A percentile compares a stretch with the other conserved stretches of the same genome.
Conservation (phyloP, 2,888 invertebrate species). For the Salpingus planirostris region DNA sequence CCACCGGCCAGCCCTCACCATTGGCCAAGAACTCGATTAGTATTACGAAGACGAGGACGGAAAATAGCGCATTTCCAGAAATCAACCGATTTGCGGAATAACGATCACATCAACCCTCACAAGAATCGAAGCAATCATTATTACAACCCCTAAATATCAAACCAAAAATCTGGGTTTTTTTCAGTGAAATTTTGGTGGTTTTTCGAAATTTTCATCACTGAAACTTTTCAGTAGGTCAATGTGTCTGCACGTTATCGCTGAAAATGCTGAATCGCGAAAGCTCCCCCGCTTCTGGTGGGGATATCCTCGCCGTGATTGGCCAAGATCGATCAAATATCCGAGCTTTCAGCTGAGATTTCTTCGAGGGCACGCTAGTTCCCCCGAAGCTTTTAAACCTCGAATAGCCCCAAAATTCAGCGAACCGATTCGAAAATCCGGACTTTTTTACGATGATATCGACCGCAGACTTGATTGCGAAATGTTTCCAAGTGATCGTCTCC, state of each 20-base stretch:
- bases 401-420: neutral
- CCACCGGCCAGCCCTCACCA: too few relatives aligned
- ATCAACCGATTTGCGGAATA: too few relatives aligned
- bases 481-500: constrained; percentile 16
- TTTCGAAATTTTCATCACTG: too few relatives aligned
- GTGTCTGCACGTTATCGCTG: constrained; percentile 28
- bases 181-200: too few relatives aligned
- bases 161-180: too few relatives aligned
- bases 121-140: too few relatives aligned
- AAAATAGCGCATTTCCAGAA: too few relatives aligned
- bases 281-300: constrained; percentile 20
- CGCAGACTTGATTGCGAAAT: constrained; percentile 19
- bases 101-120: too few relatives aligned
- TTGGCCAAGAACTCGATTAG: too few relatives aligned
- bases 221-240: constrained; percentile 31
- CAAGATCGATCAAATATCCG: constrained; percentile 27
- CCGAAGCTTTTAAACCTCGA: constrained; percentile 1
- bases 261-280: constrained; percentile 29
- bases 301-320: constrained; percentile 27
- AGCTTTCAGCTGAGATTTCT: constrained; percentile 24
- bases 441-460: constrained; percentile 20
- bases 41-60: too few relatives aligned
- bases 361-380: constrained; percentile 9
- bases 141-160: too few relatives aligned
- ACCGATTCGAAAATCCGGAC: constrained; percentile 1